phyloP scores from a whole-genome alignment of 2,888 invertebrate species.

The Mesochorus sp. region DNA sequence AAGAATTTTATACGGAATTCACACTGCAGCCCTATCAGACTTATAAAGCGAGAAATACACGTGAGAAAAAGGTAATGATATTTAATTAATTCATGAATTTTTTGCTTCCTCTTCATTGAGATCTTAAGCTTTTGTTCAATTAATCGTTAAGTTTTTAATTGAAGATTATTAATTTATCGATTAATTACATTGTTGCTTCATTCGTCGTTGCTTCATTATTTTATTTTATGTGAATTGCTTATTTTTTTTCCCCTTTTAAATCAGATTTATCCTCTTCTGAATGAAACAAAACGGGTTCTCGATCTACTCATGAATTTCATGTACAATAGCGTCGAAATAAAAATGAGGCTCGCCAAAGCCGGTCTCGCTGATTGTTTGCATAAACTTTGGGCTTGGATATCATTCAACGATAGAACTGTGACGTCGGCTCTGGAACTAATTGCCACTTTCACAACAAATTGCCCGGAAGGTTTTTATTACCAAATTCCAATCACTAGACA shows the following conservation, averaged over 20 bases:
- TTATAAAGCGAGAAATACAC: conserved; percentile 79
- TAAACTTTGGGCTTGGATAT: conserved; percentile 88
- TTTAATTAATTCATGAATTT: not conserved
- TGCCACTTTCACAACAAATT: conserved; percentile 86
- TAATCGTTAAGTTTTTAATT: not conserved
- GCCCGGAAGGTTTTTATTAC: conserved; percentile 85
- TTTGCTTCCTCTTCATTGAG: not conserved
- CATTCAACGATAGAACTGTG: conserved; percentile 84
- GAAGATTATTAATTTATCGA: not conserved
- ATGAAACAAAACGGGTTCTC: conserved; percentile 84
- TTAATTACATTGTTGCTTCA: not conserved
- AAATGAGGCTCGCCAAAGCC: conserved; percentile 84
- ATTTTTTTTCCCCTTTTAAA: conserved; percentile 35
- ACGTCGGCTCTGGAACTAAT: conserved; percentile 84
- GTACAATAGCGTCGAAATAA: conserved; percentile 83
- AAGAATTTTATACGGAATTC: conserved; percentile 82
- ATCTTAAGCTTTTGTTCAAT: not conserved
- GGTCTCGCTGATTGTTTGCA: conserved; percentile 85
- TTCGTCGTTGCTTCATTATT: conserved; percentile 5
- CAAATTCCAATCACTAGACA: no score
- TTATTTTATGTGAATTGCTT: no score
- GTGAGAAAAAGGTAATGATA: conserved; percentile 79
- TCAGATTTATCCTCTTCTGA: conserved; percentile 83
- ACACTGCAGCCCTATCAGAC: conserved; percentile 83
- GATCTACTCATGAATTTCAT: conserved; percentile 85